phyloP scores from a whole-genome alignment of 2,113 vertebrate species.

The Xenotilapia caudafasciata region DNA sequence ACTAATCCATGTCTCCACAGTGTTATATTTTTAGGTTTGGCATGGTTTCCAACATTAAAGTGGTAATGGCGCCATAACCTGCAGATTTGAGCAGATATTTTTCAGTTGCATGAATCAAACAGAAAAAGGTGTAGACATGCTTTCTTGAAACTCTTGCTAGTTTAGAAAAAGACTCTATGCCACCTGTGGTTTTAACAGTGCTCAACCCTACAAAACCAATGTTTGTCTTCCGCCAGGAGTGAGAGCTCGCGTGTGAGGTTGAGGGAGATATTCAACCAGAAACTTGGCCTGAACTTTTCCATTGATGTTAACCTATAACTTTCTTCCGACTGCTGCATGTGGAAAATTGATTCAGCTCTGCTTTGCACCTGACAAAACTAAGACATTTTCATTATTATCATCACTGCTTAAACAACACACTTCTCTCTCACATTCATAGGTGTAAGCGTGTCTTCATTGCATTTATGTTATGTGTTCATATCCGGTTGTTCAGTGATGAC shows the following conservation, averaged over 20 bases:
- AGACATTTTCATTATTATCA: too few species aligned
- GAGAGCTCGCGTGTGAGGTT: accelerated
- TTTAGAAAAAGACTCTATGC: neutral
- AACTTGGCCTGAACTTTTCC: too few species aligned
- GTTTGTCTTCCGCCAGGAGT: neutral
- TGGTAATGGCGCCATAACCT: neutral
- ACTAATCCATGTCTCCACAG: neutral
- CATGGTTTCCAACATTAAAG: neutral
- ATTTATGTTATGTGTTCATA: too few species aligned
- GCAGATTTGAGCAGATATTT: neutral
- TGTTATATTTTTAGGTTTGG: neutral
- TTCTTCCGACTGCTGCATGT: too few species aligned
- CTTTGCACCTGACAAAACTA: too few species aligned
- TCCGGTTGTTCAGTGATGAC: too few species aligned
- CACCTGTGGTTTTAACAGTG: neutral
- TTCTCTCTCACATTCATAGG: too few species aligned
- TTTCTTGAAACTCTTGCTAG: neutral
- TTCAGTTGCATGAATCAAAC: neutral
- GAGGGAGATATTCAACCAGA: too few species aligned
- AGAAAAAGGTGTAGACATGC: neutral
- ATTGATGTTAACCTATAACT: too few species aligned
- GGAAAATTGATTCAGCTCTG: too few species aligned
- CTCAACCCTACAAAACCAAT: neutral
- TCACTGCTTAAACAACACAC: too few species aligned
- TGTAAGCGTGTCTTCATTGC: too few species aligned